These are phyloP conservation scores for Corythoichthys intestinalis DNA, from an alignment of 2,113 vertebrate species.

Conservation along the genomic window DNA sequence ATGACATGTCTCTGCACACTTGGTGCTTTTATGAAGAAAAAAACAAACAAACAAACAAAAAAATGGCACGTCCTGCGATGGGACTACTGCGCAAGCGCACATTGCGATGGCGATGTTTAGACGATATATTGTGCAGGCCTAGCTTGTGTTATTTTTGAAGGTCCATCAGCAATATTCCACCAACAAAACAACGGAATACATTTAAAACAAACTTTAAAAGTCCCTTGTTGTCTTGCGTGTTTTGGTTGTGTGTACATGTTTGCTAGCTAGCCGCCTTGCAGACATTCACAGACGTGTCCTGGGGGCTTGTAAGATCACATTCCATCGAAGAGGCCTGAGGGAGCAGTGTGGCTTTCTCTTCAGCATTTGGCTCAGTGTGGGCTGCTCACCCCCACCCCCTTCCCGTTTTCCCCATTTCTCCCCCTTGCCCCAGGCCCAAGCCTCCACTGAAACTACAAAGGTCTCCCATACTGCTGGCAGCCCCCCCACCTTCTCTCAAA, in stretches of 20 bases:
- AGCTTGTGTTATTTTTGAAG: not conserved
- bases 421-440: slow-evolving; percentile 58
- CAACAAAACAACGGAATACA: slow-evolving; percentile 49
- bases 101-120: too few relatives aligned
- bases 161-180: not conserved
- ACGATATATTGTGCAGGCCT: too few relatives aligned
- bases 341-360: slow-evolving; percentile 65
- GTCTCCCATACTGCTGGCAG: slow-evolving; percentile 70
- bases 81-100: too few relatives aligned
- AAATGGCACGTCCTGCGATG: too few relatives aligned
- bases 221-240: slow-evolving; percentile 49
- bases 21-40: too few relatives aligned
- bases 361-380: slow-evolving; percentile 72
- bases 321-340: slow-evolving; percentile 77
- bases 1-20: too few relatives aligned
- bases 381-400: slow-evolving; percentile 39
- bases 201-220: slow-evolving; percentile 47
- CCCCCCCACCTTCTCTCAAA: slow-evolving; percentile 57
- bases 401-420: slow-evolving; percentile 51
- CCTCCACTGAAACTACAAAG: slow-evolving; percentile 78
- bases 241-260: slow-evolving; percentile 30
- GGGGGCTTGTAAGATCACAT: slow-evolving; percentile 73
- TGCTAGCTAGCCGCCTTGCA: slow-evolving; percentile 59
- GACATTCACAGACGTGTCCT: slow-evolving; percentile 72
- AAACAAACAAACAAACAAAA: too few relatives aligned